Evolutionary conservation across 2,797 vertebrate genomes (phyloP).

Genomic region (Chelonia mydas): DNA sequence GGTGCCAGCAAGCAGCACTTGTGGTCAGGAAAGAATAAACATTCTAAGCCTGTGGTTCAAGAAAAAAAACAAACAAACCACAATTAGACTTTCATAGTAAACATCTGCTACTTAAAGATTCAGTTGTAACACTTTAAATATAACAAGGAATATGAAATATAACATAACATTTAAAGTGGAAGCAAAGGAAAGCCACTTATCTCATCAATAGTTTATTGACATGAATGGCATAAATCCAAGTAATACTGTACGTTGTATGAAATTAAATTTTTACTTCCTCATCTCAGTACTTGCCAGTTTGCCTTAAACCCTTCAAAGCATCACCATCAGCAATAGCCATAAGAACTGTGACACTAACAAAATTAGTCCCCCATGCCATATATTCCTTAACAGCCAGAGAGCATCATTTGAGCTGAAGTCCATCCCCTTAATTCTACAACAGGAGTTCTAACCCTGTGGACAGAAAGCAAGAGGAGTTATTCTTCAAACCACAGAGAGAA

Average conservation of each 20-base stretch:
- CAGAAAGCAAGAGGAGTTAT: background rate
- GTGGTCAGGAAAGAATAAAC: background rate
- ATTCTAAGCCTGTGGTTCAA: background rate
- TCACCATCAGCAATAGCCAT: background rate
- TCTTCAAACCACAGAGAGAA: background rate
- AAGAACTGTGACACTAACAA: background rate
- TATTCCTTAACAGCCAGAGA: background rate
- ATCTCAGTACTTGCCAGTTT: background rate
- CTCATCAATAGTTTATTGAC: conserved; percentile 1
- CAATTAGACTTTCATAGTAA: background rate
- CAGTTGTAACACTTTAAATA: background rate
- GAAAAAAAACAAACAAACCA: background rate
- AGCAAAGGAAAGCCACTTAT: background rate
- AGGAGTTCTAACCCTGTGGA: rapidly evolving
- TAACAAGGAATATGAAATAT: rapidly evolving
- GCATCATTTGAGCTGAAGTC: background rate
- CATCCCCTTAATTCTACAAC: background rate
- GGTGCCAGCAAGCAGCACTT: background rate
- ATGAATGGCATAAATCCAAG: background rate
- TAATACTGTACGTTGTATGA: background rate
- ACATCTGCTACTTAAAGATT: background rate
- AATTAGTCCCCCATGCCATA: rapidly evolving
- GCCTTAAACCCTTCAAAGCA: background rate
- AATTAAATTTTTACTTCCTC: background rate
- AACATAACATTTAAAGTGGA: background rate